Evolutionary conservation across 1,140 invertebrate genomes (phyloP).

Genomic region (Philotrypesis tridentata): DNA sequence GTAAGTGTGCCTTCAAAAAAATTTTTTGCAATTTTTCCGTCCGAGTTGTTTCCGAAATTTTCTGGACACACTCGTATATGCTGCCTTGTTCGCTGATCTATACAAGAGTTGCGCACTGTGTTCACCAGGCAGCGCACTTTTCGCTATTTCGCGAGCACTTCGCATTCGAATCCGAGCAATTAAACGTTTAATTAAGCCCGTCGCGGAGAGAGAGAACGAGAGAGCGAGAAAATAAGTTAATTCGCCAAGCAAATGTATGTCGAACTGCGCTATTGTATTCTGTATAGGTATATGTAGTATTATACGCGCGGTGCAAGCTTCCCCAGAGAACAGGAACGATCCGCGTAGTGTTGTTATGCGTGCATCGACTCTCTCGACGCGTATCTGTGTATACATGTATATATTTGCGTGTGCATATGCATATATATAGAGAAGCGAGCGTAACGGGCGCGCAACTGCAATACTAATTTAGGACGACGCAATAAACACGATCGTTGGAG

Average conservation of each 20-base stretch:
- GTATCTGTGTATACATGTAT: neutral
- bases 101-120: no score
- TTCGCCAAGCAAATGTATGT: no score
- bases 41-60: no score
- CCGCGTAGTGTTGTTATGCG: neutral
- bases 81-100: no score
- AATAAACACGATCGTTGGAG: conserved; percentile 20
- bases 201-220: no score
- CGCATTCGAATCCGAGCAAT: conserved; percentile 8
- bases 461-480: conserved; percentile 32
- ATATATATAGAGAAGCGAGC: neutral
- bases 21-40: no score
- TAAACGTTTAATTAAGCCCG: neutral
- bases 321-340: conserved; percentile 2
- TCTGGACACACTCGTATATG: no score
- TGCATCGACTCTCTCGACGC: no score
- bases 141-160: neutral
- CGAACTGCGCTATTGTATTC: neutral
- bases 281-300: no score
- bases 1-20: no score
- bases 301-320: neutral
- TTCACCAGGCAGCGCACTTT: no score
- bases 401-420: neutral
- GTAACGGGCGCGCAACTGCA: conserved; percentile 25
- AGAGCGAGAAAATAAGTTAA: neutral